Percentiles rank a stretch among this genome's conserved stretches.
These are phyloP conservation scores for Temnothorax curvispinosus DNA, from an alignment of 1,140 invertebrate species.

Conservation along the genomic window DNA sequence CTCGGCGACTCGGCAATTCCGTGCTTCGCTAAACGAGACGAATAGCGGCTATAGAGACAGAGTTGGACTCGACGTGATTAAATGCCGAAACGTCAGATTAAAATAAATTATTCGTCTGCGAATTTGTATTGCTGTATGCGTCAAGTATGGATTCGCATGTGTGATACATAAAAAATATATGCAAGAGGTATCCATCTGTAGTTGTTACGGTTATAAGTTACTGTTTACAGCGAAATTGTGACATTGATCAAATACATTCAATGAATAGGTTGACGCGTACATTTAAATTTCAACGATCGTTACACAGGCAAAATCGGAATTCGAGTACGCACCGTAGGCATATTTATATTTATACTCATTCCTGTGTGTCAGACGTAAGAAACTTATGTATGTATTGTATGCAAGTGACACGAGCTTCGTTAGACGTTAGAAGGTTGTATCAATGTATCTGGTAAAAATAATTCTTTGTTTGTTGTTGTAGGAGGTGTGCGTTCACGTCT, in stretches of 20 bases:
- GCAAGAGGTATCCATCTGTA: too few relatives aligned
- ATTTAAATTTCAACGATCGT: neutral
- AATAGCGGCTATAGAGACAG: too few relatives aligned
- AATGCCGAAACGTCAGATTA: neutral
- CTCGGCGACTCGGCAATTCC: too few relatives aligned
- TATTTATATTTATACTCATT: neutral
- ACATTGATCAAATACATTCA: neutral
- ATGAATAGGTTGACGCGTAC: neutral
- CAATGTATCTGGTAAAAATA: neutral
- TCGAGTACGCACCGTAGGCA: neutral
- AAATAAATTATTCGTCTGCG: conserved; percentile 42
- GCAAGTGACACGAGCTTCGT: too few relatives aligned
- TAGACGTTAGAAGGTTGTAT: too few relatives aligned
- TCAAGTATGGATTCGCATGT: neutral
- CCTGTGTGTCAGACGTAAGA: neutral
- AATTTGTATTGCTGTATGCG: neutral
- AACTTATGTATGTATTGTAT: neutral
- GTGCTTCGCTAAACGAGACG: too few relatives aligned
- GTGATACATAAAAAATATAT: neutral
- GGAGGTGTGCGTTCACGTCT: conserved; percentile 40
- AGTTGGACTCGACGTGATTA: neutral
- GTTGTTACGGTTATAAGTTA: neutral
- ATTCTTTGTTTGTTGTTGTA: conserved; percentile 60
- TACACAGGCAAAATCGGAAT: neutral
- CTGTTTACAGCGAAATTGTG: neutral